Base-by-base conservation (phyloP, 2,797 vertebrate genomes). In the Trachurus trachurus region DNA sequence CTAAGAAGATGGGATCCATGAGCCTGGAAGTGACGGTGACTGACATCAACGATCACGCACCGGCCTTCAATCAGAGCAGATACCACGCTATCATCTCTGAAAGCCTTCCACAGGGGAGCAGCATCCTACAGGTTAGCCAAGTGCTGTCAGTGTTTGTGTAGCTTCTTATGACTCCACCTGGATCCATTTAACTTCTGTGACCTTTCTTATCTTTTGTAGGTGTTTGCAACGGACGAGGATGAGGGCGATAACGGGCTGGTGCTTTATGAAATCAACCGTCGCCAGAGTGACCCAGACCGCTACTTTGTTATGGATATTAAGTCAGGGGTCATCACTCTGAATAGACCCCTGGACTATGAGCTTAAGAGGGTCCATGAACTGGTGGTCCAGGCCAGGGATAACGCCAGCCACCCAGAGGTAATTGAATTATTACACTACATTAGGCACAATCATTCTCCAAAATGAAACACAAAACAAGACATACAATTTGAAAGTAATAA, bases 11-110 rank as follows among this genome's bases (percentile, higher is more conserved):
- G 16, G 97, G 97, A 19, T 97, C 96, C 83, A 97, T 98, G 95
- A 94, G 90, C 0, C 85, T 99, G 85, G 96, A 98, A 0, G 94
- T 99, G 64, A 93, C 92, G 0, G 92, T 99, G 72, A 96, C 98
- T 22, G 98, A 99, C 85, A 96, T 99, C 82, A 99, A 99, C 0
- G 98, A 99, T 92, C 97, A 99, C 0, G 97, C 97, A 0, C 98
- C 98, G 0, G 88, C 92, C 82, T 99, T 99, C 87, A 99, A 99
- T 89, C 98, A 99, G 94, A 99, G 97, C 92, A 96, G 98, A 88
- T 99, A 99, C 68, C 97, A 98, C 0, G 95, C 97, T 0, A 96
- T 97, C 9, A 98, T 99, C 85, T 98, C 98, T 0, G 98, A 99
- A 92, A 99, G 96, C 63, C 91, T 99, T 61, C 95, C 96, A 19